A percentile compares a stretch with the other conserved stretches of the same genome.
These are phyloP conservation scores for Telmatochromis brichardi DNA, from an alignment of 2,113 vertebrate species.

Conservation along the genomic window DNA sequence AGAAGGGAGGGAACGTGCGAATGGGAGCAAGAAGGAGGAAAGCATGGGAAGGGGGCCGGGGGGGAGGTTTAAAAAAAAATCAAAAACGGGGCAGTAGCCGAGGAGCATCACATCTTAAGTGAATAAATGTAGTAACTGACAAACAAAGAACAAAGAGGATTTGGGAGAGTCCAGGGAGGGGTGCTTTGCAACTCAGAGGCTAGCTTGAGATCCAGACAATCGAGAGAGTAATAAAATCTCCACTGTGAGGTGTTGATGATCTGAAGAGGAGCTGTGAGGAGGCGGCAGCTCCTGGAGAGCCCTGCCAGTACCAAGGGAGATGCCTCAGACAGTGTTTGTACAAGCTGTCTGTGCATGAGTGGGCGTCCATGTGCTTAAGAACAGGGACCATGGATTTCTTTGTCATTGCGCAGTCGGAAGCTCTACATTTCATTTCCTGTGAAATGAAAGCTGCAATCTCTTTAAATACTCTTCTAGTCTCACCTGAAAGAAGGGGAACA, in stretches of 20 bases:
- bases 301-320: conserved; percentile 21
- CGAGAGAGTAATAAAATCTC: conserved; percentile 1
- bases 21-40: background rate
- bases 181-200: background rate
- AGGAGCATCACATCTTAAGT: background rate
- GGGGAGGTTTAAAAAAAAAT: rapidly evolving
- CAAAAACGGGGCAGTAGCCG: background rate
- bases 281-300: conserved; percentile 29
- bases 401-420: background rate
- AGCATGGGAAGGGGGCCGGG: background rate
- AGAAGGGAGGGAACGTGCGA: conserved; percentile 1
- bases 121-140: background rate
- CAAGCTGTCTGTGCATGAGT: conserved; percentile 22
- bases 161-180: background rate
- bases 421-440: conserved; percentile 14
- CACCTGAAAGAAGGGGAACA: background rate
- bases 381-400: conserved; percentile 17
- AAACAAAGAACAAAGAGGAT: conserved; percentile 17
- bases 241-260: conserved; percentile 14
- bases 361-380: conserved; percentile 33
- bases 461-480: conserved; percentile 1
- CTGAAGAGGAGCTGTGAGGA: conserved; percentile 12
- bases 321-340: conserved; percentile 19
- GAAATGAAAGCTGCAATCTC: conserved; percentile 1
- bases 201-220: background rate